Base-by-base conservation (phyloP, 53 echinoderm and acorn worm species). In the Crossaster papposus region DNA sequence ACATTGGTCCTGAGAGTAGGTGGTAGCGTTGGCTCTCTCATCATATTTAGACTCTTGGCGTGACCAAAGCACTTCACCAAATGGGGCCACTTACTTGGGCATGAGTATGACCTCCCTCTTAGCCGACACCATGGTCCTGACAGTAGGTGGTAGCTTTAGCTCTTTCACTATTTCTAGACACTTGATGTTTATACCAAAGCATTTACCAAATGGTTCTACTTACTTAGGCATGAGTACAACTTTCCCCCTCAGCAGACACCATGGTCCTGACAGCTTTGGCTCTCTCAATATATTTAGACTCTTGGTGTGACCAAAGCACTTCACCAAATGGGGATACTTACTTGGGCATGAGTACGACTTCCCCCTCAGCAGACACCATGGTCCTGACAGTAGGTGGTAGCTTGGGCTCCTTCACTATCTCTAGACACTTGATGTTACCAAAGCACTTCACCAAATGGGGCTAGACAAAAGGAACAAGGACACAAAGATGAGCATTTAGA, bases 51-150 rank as follows among this genome's bases (percentile, higher is more conserved):
- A 26, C 86, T 95, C 91, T 99, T 99, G 91, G 96, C 95, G 88
- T 99, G 96, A 62, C 99, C 96, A 88, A 99, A 99, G 65, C 96
- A 96, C 95, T 99, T 96, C 83, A 96, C 99, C 30, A 99, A 94
- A 92, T 99, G 99, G 29, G 96, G 99, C 96, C 96, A 88, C 95
- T 96, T 93, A 98, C 99, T 96, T 96, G 81, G 96, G 96, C 94
- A 96, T 87, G 55, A 92, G 32, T 78, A 98, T 96, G 77, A 93
- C 92, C 36, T 98, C 99, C 10, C 99, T 96, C 78, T 98, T 96
- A 53, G 96, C 93, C 26, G 99, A 96, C 79, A 98, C 86, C 99
- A 98, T 98, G 64, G 99, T 96, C 63, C 93, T 83, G 81, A 98
- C 99, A 3, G 93, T 98, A 4, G 99, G 96, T 54, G 99, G 99